Base-by-base conservation (phyloP, 2,888 invertebrate species). In the Mycalesis mineus region DNA sequence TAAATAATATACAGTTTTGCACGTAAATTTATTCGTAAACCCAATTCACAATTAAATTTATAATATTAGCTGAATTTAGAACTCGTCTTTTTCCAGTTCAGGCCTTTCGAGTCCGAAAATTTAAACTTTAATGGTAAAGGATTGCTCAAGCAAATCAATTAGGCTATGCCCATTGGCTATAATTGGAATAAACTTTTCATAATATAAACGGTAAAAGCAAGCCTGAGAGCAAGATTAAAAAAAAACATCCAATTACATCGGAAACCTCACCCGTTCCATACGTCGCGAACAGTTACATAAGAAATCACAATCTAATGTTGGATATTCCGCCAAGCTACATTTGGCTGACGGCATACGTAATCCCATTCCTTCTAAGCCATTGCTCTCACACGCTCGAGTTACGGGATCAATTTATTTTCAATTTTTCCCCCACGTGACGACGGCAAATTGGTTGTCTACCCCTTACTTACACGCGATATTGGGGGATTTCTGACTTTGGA, bases 321-420 rank as follows among this genome's bases (percentile, higher is more conserved):
- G 29, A 9, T 45, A 50, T 62, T 59, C 56, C 37, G 37, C 58
- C 61, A 29, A 58, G 50, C 53, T 57, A 61, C 57, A 66, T 63
- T 65, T 57, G 58, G 45, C 49, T 60, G 53, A 62, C 65, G 65
- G 65, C 65, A 71, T 81, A 65, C 66, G 73, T 81, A 82, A 83
- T 82, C 78, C 73, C 65, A 73, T 80, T 73, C 69, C 68, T 83
- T 84, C 80, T 78, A 71, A 78, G 66, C 79, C 82, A 85, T 82
- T 82, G 80, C 75, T 60, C 71, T 74, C 74, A 74, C 78, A 75
- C 80, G 83, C 75, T 69, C 71, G 74, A 74, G 67, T 77, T 74
- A 69, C 74, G 69, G 70, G 77, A 82, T 84, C 85, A 82, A 87
- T 87, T 83, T 86, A 83, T 84, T 85, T 85, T 84, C 84, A 84